Percentiles rank a stretch among this genome's conserved stretches.
These are phyloP conservation scores for Metacarcinus magister DNA, from an alignment of 2,888 invertebrate genomes.

Conservation along the genomic window DNA sequence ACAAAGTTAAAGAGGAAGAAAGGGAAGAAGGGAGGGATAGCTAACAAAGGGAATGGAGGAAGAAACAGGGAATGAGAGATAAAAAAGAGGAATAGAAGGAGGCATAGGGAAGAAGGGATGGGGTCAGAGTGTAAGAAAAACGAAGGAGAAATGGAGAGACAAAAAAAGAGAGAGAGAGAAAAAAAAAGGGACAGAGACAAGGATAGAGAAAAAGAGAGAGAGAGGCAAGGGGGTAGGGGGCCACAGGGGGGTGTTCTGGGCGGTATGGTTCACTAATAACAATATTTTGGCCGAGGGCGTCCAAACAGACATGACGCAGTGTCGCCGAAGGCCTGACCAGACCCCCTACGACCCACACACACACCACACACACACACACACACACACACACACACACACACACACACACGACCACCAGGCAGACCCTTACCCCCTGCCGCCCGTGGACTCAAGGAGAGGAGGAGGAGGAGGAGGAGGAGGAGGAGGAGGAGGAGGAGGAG, in stretches of 20 bases:
- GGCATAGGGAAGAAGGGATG: too few relatives aligned
- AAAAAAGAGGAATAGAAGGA: background rate
- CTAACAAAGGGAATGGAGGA: background rate
- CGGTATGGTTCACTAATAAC: slow-evolving; percentile 56
- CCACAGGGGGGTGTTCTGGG: background rate
- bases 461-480: background rate
- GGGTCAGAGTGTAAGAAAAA: background rate
- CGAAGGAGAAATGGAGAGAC: background rate
- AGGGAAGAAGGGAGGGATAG: background rate
- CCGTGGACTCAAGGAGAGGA: background rate
- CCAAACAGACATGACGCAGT: slow-evolving; percentile 68
- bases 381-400: too few relatives aligned
- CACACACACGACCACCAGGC: background rate
- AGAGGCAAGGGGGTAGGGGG: background rate
- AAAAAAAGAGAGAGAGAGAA: background rate
- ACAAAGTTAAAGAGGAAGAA: background rate
- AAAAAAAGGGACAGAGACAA: background rate
- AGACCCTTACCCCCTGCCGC: background rate
- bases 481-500: slow-evolving; percentile 26
- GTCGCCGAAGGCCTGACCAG: background rate
- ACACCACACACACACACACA: background rate
- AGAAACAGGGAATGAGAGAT: background rate
- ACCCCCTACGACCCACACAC: background rate
- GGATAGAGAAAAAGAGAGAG: background rate
- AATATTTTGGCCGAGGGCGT: slow-evolving; percentile 72